Evolutionary conservation across 2,797 vertebrate species (phyloP).

Genomic region (Premnoplex brunnescens): DNA sequence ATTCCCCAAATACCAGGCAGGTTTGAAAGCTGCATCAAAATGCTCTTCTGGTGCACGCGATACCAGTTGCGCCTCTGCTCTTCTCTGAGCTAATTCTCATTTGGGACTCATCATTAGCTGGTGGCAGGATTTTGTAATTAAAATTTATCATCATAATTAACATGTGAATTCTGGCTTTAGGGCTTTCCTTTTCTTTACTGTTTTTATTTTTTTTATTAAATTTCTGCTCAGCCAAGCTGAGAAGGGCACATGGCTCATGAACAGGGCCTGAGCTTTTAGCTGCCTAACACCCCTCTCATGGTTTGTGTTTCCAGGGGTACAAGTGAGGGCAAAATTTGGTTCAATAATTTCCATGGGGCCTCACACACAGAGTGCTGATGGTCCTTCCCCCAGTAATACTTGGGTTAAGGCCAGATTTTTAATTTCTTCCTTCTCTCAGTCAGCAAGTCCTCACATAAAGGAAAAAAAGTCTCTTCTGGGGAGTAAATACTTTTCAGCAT

Average conservation of each 20-base stretch:
- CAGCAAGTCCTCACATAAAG: not conserved
- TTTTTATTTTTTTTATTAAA: fast-evolving
- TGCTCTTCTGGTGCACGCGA: fast-evolving
- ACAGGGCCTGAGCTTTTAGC: not conserved
- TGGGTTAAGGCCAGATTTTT: not conserved
- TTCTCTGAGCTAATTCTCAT: not conserved
- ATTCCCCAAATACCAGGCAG: not conserved
- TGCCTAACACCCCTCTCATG: not conserved
- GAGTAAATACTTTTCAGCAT: not conserved
- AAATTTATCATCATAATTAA: not conserved
- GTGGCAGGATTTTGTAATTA: not conserved
- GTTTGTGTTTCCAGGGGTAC: not conserved
- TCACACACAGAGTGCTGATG: not conserved
- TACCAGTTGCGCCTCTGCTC: not conserved
- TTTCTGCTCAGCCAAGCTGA: not conserved
- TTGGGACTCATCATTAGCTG: not conserved
- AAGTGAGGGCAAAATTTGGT: not conserved
- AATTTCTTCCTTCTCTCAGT: not conserved
- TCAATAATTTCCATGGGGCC: not conserved
- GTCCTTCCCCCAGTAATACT: not conserved
- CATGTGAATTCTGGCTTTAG: not conserved
- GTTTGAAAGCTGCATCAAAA: not conserved
- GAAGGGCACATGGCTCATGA: not conserved
- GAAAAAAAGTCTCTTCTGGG: not conserved
- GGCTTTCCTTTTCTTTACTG: not conserved